Percentiles rank a stretch among this genome's conserved stretches.
Evolutionary conservation across 2,113 vertebrate species (phyloP).

Genomic region (Phocoena sinus): DNA sequence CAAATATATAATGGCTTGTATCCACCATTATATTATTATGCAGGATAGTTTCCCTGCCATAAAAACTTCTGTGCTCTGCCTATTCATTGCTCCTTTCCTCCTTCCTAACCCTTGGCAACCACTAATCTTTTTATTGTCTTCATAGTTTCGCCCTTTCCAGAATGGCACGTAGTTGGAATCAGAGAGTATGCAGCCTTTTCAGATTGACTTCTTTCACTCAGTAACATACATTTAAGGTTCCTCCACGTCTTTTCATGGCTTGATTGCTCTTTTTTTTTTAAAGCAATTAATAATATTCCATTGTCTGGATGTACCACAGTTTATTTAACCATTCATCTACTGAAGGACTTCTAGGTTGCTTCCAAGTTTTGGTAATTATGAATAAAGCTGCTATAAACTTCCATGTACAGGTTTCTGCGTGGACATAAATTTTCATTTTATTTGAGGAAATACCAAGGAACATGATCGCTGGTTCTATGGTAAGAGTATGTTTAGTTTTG

Average conservation of each 20-base stretch:
- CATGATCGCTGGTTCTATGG: too few species aligned
- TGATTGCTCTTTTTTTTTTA: neutral
- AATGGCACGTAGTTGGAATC: neutral
- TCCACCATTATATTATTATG: neutral
- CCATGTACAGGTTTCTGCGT: too few species aligned
- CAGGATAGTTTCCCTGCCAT: neutral
- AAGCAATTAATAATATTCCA: neutral
- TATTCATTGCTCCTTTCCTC: neutral
- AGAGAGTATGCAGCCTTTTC: neutral
- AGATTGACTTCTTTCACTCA: neutral
- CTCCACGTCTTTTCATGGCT: neutral
- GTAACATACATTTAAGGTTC: neutral
- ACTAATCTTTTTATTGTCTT: neutral
- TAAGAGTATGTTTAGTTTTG: neutral
- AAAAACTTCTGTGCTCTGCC: neutral
- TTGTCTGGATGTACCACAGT: neutral
- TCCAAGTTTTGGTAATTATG: neutral
- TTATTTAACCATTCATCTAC: neutral
- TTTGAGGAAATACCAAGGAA: too few species aligned
- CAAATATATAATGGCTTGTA: neutral
- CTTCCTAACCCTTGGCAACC: neutral
- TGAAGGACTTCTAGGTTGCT: neutral
- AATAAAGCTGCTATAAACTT: neutral
- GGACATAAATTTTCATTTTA: too few species aligned
- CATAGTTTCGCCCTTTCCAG: neutral